phyloP scores from a whole-genome alignment of 1,140 invertebrate species.

The Drosophila pseudoobscura region DNA sequence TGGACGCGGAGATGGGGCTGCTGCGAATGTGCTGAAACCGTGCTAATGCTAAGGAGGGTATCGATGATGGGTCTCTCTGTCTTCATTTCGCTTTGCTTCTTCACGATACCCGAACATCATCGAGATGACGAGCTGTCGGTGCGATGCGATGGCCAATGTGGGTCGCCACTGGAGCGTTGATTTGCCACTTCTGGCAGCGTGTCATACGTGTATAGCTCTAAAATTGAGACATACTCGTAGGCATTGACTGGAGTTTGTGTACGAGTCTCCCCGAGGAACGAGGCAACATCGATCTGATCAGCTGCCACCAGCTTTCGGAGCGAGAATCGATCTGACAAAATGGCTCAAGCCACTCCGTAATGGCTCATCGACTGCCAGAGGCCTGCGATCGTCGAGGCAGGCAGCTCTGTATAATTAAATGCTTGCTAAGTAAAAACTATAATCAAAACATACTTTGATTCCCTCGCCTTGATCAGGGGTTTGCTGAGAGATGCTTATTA shows the following conservation, averaged over 20 bases:
- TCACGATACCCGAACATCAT: conserved; percentile 23
- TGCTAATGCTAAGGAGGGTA: conserved; percentile 59
- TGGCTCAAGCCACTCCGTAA: too few species aligned
- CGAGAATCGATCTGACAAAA: too few species aligned
- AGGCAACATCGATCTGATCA: too few species aligned
- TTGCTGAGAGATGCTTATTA: not conserved
- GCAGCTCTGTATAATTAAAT: conserved; percentile 10
- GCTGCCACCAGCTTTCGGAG: too few species aligned
- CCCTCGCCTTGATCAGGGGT: not conserved
- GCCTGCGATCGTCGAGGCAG: not conserved
- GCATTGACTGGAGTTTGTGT: not conserved
- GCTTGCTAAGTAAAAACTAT: conserved; percentile 11
- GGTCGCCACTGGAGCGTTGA: conserved; percentile 40
- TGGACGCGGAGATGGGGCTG: too few species aligned
- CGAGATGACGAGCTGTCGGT: conserved; percentile 33
- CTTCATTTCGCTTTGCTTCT: conserved; percentile 8
- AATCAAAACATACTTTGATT: conserved; percentile 1
- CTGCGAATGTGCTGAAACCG: conserved; percentile 39
- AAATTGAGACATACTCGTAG: not conserved
- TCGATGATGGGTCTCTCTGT: conserved; percentile 49
- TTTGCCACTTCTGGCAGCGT: conserved; percentile 8
- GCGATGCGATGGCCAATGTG: conserved; percentile 34
- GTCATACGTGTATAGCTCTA: conserved; percentile 20
- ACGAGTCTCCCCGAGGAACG: too few species aligned
- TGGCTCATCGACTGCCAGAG: too few species aligned